A percentile compares a stretch with the other conserved stretches of the same genome.
phyloP scores from a whole-genome alignment of 1,140 invertebrate genomes.

The Phenacoccus solenopsis region DNA sequence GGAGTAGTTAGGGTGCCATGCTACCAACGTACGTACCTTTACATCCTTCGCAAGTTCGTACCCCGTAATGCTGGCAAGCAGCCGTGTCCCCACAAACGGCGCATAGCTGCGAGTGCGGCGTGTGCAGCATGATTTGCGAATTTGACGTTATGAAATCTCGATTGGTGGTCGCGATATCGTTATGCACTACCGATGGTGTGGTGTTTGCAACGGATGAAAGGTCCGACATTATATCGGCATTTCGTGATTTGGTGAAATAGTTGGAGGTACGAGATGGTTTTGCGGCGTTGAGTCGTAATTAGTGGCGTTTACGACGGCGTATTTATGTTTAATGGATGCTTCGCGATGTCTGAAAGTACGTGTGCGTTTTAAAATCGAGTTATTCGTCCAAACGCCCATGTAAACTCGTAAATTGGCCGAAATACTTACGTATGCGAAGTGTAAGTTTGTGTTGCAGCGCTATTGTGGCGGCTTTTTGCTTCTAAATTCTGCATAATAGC shows the following conservation, averaged over 20 bases:
- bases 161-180: not conserved
- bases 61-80: constrained; percentile 96
- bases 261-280: not conserved
- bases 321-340: not conserved
- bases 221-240: too few relatives aligned
- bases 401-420: too few relatives aligned
- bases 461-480: not conserved
- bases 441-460: not conserved
- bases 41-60: constrained; percentile 94
- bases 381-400: too few relatives aligned
- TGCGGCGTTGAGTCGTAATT: not conserved
- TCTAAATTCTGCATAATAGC: not conserved
- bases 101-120: constrained; percentile 75
- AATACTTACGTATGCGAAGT: not conserved
- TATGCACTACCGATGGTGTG: too few relatives aligned
- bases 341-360: not conserved
- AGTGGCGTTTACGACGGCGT: not conserved
- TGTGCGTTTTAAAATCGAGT: too few relatives aligned
- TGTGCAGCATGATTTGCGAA: constrained; percentile 43
- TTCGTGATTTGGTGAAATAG: not conserved
- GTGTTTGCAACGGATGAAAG: too few relatives aligned
- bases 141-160: constrained; percentile 38
- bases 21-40: constrained; percentile 46
- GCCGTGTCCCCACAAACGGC: constrained; percentile 98
- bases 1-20: too few relatives aligned